These are phyloP conservation scores for Drosophila virilis DNA, from an alignment of 1,140 invertebrate genomes.

Conservation along the genomic window DNA sequence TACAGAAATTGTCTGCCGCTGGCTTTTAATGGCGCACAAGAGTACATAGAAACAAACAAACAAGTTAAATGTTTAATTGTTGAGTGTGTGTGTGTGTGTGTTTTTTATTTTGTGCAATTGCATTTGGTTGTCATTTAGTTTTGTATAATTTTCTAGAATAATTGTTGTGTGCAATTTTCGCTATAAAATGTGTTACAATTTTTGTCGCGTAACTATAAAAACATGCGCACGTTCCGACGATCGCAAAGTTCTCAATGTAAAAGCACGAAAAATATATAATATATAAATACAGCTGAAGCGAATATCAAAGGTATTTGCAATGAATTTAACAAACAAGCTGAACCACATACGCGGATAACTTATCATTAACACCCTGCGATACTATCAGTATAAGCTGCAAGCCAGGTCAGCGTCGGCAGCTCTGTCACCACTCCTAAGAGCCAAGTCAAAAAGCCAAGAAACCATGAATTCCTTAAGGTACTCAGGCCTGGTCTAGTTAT, in stretches of 20 bases:
- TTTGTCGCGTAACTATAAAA: constrained; percentile 67
- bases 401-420: constrained; percentile 28
- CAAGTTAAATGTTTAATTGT: constrained; percentile 15
- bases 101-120: constrained; percentile 40
- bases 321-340: constrained; percentile 1
- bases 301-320: constrained; percentile 13
- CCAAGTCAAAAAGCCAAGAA: constrained; percentile 29
- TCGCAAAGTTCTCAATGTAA: constrained; percentile 8
- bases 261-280: constrained; percentile 18
- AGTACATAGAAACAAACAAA: constrained; percentile 21
- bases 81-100: constrained; percentile 19
- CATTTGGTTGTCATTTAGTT: constrained; percentile 41
- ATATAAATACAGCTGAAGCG: constrained; percentile 21
- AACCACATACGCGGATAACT: background rate
- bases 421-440: constrained; percentile 14
- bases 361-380: constrained; percentile 37
- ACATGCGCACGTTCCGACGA: constrained; percentile 65
- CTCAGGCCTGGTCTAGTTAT: constrained; percentile 33
- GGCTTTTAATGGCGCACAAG: constrained; percentile 21
- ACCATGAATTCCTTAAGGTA: constrained; percentile 21
- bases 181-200: constrained; percentile 56
- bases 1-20: constrained; percentile 41
- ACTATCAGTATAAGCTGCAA: constrained; percentile 43
- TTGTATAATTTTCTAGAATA: constrained; percentile 42
- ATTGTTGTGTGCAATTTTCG: constrained; percentile 40